A percentile compares a stretch with the other conserved stretches of the same genome.
Evolutionary conservation across 2,797 vertebrate species (phyloP).

Genomic region (Benthosema pterotum): DNA sequence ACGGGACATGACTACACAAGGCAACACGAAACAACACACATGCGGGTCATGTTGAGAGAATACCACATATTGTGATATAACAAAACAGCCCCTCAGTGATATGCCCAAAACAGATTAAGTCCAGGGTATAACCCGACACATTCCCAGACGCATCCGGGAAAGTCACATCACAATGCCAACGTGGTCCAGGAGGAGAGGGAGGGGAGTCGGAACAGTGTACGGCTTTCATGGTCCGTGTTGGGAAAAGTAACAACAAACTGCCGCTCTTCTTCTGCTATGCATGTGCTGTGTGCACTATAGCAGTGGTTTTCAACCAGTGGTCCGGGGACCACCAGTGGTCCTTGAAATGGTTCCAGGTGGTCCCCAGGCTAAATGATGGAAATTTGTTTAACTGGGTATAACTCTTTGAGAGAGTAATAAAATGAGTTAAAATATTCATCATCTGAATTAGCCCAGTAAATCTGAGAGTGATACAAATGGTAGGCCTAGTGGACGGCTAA

Average conservation of each 20-base stretch:
- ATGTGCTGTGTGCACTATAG: constrained; percentile 1
- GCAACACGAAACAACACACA: constrained; percentile 31
- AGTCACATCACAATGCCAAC: constrained; percentile 42
- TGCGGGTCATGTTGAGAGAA: constrained; percentile 16
- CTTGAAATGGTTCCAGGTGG: no score
- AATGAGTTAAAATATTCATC: no score
- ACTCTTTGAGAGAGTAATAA: no score
- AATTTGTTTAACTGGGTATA: no score
- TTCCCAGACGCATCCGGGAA: constrained; percentile 26
- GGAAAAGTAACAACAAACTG: constrained; percentile 59
- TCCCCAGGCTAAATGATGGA: no score
- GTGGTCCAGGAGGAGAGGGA: constrained; percentile 10
- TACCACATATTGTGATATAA: constrained; percentile 33
- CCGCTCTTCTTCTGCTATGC: constrained; percentile 23
- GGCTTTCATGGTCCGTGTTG: constrained; percentile 32
- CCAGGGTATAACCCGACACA: constrained; percentile 1
- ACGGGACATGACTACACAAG: constrained; percentile 8
- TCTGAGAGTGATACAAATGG: no score
- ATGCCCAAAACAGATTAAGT: constrained; percentile 42
- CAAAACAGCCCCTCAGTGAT: constrained; percentile 36
- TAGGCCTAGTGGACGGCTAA: no score
- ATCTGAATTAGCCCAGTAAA: no score
- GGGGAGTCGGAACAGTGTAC: constrained; percentile 13
- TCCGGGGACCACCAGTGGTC: no score
- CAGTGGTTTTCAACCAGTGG: no score